These are phyloP conservation scores for Gopherus evgoodei DNA, from an alignment of 2,113 vertebrate species.

Conservation along the genomic window DNA sequence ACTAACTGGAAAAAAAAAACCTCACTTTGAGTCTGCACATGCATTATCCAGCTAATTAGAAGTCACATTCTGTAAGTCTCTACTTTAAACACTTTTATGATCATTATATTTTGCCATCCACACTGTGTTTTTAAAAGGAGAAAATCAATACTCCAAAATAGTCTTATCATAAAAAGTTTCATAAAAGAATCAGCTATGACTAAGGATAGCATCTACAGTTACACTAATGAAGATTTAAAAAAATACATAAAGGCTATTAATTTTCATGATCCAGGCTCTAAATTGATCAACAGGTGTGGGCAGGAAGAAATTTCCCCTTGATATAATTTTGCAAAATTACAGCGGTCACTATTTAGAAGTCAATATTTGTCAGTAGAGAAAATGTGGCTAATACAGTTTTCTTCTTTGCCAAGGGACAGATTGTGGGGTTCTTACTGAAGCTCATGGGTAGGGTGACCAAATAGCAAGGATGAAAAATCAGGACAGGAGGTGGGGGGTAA, in stretches of 20 bases:
- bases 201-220: neutral
- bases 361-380: neutral
- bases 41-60: neutral
- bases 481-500: too few species aligned
- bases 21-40: neutral
- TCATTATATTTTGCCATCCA: neutral
- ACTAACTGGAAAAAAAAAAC: neutral
- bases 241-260: neutral
- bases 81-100: neutral
- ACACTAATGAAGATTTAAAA: neutral
- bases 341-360: neutral
- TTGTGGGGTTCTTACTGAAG: neutral
- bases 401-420: neutral
- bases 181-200: neutral
- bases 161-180: neutral
- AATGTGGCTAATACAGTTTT: constrained; percentile 34
- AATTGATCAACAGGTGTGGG: constrained; percentile 28
- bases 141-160: neutral
- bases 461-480: too few species aligned
- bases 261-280: constrained; percentile 16
- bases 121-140: neutral
- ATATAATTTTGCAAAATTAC: neutral
- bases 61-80: neutral
- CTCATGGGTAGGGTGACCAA: neutral
- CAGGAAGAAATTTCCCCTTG: neutral